Evolutionary conservation across 2,797 vertebrate species (phyloP).

Genomic region (Gambusia yucatana): DNA sequence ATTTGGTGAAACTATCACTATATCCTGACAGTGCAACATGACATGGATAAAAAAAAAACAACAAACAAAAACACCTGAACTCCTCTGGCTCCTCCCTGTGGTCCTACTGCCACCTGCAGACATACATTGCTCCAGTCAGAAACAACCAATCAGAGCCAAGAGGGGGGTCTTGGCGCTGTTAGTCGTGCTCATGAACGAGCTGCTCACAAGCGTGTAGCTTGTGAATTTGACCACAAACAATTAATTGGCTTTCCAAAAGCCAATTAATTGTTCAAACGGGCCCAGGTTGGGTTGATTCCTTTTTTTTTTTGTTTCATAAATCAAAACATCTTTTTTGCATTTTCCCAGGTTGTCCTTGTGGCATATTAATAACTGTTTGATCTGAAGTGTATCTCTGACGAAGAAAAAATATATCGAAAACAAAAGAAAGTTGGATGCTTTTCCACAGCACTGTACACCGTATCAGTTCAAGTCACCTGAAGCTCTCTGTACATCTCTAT

Average conservation of each 20-base stretch:
- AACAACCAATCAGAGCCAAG: not conserved
- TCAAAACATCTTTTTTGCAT: not conserved
- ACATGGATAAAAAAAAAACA: not conserved
- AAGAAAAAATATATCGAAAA: not conserved
- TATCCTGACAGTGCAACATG: not conserved
- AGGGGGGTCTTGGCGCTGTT: not conserved
- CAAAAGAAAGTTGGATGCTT: not conserved
- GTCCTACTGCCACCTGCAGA: not conserved
- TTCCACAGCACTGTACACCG: constrained; percentile 22
- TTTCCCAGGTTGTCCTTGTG: not conserved
- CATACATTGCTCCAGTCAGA: not conserved
- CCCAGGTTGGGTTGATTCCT: not conserved
- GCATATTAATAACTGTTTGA: not conserved
- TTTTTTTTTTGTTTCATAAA: not conserved
- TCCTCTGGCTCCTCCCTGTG: not conserved
- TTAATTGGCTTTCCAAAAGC: not conserved
- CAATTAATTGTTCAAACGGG: not conserved
- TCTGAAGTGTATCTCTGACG: not conserved
- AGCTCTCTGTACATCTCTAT: constrained; percentile 15
- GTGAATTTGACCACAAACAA: not conserved
- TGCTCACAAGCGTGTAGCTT: not conserved
- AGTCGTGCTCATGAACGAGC: not conserved
- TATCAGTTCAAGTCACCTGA: constrained; percentile 27
- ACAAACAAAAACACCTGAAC: no score
- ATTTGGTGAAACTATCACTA: not conserved